phyloP scores from a whole-genome alignment of 2,113 vertebrate genomes.

The Lonchura striata region DNA sequence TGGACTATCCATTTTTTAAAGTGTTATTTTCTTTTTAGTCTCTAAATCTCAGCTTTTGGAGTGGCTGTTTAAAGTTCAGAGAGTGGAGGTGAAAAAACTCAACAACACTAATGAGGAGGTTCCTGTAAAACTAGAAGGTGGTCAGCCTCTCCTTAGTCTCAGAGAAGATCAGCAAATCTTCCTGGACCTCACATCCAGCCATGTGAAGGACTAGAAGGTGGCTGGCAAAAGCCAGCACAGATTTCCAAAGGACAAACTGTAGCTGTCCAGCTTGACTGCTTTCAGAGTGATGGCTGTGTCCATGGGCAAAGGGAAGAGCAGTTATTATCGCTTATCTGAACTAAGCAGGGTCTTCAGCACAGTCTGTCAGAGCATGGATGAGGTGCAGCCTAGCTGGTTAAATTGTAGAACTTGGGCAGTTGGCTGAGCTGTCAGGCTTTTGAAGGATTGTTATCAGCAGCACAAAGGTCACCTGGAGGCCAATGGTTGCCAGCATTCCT shows the following conservation, averaged over 20 bases:
- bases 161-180: not conserved
- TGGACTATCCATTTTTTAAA: not conserved
- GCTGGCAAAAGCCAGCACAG: not conserved
- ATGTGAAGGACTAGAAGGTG: not conserved
- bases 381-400: not conserved
- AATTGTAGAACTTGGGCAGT: not conserved
- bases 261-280: not conserved
- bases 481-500: not conserved
- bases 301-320: accelerated
- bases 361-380: not conserved
- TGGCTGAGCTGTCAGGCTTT: not conserved
- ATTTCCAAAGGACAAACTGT: not conserved
- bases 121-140: not conserved
- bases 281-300: not conserved
- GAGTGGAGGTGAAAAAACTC: no score
- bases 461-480: not conserved
- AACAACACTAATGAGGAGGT: not conserved
- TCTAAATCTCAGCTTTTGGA: not conserved
- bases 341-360: not conserved
- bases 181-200: not conserved
- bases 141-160: not conserved
- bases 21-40: not conserved
- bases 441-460: not conserved
- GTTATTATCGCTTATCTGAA: not conserved
- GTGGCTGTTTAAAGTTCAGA: not conserved